Percentiles rank a stretch among this genome's conserved stretches.
Conservation (phyloP, 1,140 invertebrate genomes). For the Cotesia chilonis region DNA sequence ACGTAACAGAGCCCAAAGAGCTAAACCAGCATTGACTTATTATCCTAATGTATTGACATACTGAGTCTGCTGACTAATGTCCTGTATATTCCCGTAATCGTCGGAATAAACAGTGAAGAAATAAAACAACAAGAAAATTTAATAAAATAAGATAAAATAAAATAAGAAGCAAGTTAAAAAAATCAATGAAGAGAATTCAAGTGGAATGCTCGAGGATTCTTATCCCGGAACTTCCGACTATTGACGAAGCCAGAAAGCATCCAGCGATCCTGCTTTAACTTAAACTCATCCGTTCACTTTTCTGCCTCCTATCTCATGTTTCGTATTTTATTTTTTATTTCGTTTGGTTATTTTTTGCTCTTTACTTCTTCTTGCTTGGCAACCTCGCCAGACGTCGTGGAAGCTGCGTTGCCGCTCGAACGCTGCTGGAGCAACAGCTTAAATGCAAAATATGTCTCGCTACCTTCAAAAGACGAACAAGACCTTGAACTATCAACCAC, state of each 20-base stretch:
- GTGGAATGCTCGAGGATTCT: conserved; percentile 4
- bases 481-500: conserved; percentile 36
- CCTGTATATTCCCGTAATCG: too few relatives aligned
- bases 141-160: not conserved
- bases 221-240: conserved; percentile 28
- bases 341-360: not conserved
- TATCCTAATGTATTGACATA: too few relatives aligned
- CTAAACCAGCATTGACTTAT: too few relatives aligned
- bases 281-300: conserved; percentile 5
- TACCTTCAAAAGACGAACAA: conserved; percentile 1
- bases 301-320: not conserved
- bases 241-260: conserved; percentile 11
- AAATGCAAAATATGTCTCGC: conserved; percentile 34
- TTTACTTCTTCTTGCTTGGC: conserved; percentile 21
- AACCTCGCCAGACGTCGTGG: conserved; percentile 32
- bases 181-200: not conserved
- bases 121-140: too few relatives aligned
- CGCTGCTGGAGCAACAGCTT: not conserved
- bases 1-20: too few relatives aligned
- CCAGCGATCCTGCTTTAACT: conserved; percentile 1
- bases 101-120: too few relatives aligned
- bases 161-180: not conserved
- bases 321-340: conserved; percentile 1
- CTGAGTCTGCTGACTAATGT: too few relatives aligned
- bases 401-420: conserved; percentile 31